A percentile compares a stretch with the other conserved stretches of the same genome.
phyloP scores from a whole-genome alignment of 2,797 vertebrate species.

The Chiropotes sagulatus region DNA sequence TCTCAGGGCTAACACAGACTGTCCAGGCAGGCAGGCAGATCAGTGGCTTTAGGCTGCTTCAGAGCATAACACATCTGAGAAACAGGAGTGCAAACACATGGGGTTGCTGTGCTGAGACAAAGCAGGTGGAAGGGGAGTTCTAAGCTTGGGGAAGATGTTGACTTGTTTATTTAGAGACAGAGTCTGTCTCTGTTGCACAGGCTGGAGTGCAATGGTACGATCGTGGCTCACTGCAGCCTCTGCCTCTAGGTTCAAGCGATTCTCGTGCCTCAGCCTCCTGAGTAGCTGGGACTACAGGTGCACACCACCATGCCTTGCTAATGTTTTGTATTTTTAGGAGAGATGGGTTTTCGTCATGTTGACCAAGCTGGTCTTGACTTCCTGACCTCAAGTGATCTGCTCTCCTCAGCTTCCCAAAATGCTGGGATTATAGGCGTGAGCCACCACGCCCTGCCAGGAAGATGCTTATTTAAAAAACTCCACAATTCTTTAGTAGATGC shows the following conservation, averaged over 20 bases:
- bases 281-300: neutral
- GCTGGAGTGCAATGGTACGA: neutral
- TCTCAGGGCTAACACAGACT: neutral
- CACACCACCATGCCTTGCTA: neutral
- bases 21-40: no score
- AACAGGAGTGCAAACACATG: neutral
- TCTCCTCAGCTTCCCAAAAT: neutral
- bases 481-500: neutral
- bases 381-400: neutral
- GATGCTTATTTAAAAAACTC: no score
- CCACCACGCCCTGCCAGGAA: rapidly evolving
- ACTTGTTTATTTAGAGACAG: neutral
- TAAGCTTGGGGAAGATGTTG: neutral
- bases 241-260: neutral
- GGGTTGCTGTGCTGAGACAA: neutral
- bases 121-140: neutral
- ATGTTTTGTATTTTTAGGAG: neutral
- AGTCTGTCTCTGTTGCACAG: neutral
- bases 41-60: neutral
- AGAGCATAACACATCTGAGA: neutral
- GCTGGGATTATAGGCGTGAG: neutral
- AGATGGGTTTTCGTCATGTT: neutral
- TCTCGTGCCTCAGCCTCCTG: neutral
- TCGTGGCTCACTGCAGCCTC: neutral
- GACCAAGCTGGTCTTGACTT: neutral